Conservation (phyloP, 2,113 vertebrate species). For the Pteronura brasiliensis region DNA sequence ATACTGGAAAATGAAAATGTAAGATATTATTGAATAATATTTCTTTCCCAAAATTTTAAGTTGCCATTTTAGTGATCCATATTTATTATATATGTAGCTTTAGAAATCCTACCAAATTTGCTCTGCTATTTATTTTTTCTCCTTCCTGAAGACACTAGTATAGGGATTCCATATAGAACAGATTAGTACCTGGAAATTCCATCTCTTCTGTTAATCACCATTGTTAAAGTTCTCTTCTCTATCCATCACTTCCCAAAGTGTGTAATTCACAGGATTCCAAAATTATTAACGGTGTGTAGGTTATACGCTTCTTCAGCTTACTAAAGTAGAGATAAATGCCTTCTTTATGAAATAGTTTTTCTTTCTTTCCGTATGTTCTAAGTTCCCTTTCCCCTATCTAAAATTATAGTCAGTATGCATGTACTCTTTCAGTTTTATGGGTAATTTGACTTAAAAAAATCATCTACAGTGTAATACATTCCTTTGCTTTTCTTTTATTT, state of each 20-base stretch:
- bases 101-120: not conserved
- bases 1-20: not conserved
- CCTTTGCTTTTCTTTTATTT: constrained; percentile 44
- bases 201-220: not conserved
- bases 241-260: not conserved
- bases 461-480: not conserved
- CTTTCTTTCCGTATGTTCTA: not conserved
- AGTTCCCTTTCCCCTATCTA: not conserved
- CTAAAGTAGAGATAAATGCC: not conserved
- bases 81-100: not conserved
- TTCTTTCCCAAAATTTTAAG: not conserved
- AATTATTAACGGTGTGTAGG: not conserved
- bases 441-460: not conserved
- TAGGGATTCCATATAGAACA: not conserved
- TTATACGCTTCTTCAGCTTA: not conserved
- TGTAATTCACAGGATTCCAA: not conserved
- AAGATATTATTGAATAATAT: constrained; percentile 6
- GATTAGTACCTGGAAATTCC: not conserved
- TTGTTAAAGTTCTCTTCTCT: not conserved
- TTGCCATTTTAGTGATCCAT: not conserved
- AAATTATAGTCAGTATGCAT: not conserved
- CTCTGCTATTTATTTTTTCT: not conserved
- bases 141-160: not conserved
- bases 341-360: not conserved
- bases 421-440: constrained; percentile 2